A percentile compares a stretch with the other conserved stretches of the same genome.
Evolutionary conservation across 2,888 invertebrate genomes (phyloP).

Genomic region (Hypolimnas misippus): DNA sequence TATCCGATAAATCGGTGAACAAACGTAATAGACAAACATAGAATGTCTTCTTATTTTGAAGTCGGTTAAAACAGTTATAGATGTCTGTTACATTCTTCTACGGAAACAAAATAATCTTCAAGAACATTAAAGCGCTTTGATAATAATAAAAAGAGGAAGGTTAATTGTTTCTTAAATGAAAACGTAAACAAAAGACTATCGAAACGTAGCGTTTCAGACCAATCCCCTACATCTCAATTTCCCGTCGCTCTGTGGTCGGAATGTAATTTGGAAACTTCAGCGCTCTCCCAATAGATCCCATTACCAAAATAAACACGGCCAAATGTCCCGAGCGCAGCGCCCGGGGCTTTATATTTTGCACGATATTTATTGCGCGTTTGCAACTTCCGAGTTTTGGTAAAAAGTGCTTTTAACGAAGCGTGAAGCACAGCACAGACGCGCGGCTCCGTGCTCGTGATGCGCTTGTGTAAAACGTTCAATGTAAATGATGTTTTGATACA

Average conservation of each 20-base stretch:
- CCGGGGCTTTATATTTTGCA: constrained; percentile 2
- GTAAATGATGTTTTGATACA: too few species aligned
- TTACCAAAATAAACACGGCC: constrained; percentile 11
- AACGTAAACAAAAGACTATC: neutral
- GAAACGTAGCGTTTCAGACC: neutral
- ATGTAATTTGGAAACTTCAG: constrained; percentile 4
- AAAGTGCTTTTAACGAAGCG: constrained; percentile 14
- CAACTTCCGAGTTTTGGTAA: constrained; percentile 13
- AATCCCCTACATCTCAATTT: neutral
- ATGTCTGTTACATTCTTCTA: too few species aligned
- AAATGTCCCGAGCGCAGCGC: constrained; percentile 2
- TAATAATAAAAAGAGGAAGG: too few species aligned
- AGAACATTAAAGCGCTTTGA: too few species aligned
- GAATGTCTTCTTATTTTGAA: too few species aligned
- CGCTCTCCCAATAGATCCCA: neutral
- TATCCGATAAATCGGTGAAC: too few species aligned
- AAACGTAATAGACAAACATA: too few species aligned
- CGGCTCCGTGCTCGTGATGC: neutral
- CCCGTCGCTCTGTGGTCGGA: neutral
- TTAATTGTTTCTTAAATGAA: neutral
- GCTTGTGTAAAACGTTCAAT: neutral
- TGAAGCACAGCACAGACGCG: constrained; percentile 3
- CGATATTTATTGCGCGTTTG: constrained; percentile 12
- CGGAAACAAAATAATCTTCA: too few species aligned
- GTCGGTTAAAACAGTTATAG: too few species aligned